Base-by-base conservation (phyloP, 2,113 vertebrate species). In the Glaucidium brasilianum region DNA sequence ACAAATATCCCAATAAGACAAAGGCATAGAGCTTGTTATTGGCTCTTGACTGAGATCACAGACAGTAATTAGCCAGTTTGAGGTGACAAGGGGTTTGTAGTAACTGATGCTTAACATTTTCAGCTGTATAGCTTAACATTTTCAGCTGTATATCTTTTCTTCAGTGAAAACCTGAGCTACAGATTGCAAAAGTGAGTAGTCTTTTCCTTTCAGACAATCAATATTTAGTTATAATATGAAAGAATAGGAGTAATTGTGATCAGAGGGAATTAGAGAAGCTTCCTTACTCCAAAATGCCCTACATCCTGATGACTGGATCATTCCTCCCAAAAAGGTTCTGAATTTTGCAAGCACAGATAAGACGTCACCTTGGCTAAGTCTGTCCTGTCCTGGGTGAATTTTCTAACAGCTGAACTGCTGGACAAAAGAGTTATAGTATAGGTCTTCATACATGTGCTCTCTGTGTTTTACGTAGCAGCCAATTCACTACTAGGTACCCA, bases 61-160 rank as follows among this genome's bases (percentile, higher is more conserved):
- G 30, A 23, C 1, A 39, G 21, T 43, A 87, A 71, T 74, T 35
- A 80, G 5, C 15, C 50, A 85, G 34, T 78, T 5, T 39, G 37
- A 75, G 45, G 26, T 56, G 69, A 87, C 25, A 80, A 58, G 37
- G 14, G 13, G 6, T 41, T 77, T 77, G 26, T 52, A 77, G 73
- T 35, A 59, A 71, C 17, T 45, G 63, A 80, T 56, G 17, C 10
- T 50, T 60, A 80, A 26, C 26, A 55, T 41, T 18, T 92, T 91
- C 0, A 0, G 11, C 20, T 37, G 10, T 17, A 5, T 47, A n/a
- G 17, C 10, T 50, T 64, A 80, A 26, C 26, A 55, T 41, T 18
- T 92, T 91, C 0, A 0, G 12, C 18, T 37, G 10, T 15, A 5
- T 47, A 55, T 6, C 39, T 49, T 74, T 74, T 76, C 75, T 80